Evolutionary conservation across 2,888 invertebrate species (phyloP).

Genomic region (Colletes collaris): DNA sequence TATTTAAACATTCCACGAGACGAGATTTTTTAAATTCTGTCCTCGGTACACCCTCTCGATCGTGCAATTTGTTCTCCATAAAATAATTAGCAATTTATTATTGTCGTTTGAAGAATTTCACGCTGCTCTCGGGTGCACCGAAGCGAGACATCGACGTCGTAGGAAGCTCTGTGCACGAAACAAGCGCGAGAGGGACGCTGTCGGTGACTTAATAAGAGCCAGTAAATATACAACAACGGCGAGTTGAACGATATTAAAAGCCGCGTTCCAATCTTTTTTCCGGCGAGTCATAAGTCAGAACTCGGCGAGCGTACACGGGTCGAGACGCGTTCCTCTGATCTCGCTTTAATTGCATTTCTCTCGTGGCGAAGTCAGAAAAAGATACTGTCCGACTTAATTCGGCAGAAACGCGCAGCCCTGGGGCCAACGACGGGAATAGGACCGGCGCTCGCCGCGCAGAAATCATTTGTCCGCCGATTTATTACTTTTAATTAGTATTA

Average conservation of each 20-base stretch:
- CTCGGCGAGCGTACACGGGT: conserved; percentile 44
- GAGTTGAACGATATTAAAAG: conserved; percentile 58
- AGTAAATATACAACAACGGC: conserved; percentile 55
- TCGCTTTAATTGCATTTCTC: conserved; percentile 72
- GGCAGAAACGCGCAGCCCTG: conserved; percentile 58
- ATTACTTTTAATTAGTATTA: conserved; percentile 79
- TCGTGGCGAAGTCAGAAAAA: conserved; percentile 68
- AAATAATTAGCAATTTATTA: no score
- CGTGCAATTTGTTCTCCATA: no score
- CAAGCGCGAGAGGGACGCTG: conserved; percentile 19
- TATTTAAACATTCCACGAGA: no score
- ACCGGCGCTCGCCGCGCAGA: conserved; percentile 63
- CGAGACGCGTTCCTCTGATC: conserved; percentile 62
- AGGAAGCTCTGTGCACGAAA: neutral
- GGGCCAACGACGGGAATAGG: conserved; percentile 65
- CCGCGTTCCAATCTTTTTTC: conserved; percentile 57
- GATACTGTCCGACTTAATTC: conserved; percentile 73
- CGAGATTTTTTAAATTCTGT: no score
- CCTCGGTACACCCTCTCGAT: no score
- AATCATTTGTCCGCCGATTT: conserved; percentile 74
- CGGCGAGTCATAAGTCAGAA: conserved; percentile 64
- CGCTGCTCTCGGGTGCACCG: neutral
- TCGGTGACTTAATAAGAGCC: conserved; percentile 55
- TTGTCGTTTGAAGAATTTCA: neutral
- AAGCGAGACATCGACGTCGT: conserved; percentile 12